Conservation (phyloP, 1,140 invertebrate species). For the Polypedilum pembai region DNA sequence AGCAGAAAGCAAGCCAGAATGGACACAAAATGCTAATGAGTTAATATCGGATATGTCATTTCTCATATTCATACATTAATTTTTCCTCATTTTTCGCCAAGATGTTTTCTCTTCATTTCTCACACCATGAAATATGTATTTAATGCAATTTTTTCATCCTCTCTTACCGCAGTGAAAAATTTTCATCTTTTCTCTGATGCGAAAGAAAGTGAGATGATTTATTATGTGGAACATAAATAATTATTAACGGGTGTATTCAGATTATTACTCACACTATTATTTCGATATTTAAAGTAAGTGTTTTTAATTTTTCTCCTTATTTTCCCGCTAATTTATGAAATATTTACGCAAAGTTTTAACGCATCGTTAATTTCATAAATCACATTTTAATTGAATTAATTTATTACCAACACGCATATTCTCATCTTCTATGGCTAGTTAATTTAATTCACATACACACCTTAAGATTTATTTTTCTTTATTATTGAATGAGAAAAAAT, state of each 20-base stretch:
- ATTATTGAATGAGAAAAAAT: too few relatives aligned
- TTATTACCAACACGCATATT: neutral
- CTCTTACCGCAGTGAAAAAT: neutral
- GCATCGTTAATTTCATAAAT: slow-evolving; percentile 18
- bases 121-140: neutral
- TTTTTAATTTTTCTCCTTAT: neutral
- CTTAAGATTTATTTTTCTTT: too few relatives aligned
- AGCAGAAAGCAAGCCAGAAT: neutral
- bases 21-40: slow-evolving; percentile 24
- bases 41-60: slow-evolving; percentile 23
- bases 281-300: neutral
- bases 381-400: slow-evolving; percentile 19
- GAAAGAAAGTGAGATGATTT: slow-evolving; percentile 14
- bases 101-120: neutral
- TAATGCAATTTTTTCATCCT: neutral
- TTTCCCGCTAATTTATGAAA: neutral
- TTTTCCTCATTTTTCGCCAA: neutral
- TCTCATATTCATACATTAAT: neutral
- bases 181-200: neutral
- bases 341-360: slow-evolving; percentile 18
- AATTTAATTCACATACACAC: neutral
- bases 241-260: slow-evolving; percentile 24
- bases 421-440: neutral
- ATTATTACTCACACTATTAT: neutral
- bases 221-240: slow-evolving; percentile 28